Percentiles rank a stretch among this genome's conserved stretches.
Evolutionary conservation across 2,797 vertebrate species (phyloP).

Genomic region (Propithecus perrieri): DNA sequence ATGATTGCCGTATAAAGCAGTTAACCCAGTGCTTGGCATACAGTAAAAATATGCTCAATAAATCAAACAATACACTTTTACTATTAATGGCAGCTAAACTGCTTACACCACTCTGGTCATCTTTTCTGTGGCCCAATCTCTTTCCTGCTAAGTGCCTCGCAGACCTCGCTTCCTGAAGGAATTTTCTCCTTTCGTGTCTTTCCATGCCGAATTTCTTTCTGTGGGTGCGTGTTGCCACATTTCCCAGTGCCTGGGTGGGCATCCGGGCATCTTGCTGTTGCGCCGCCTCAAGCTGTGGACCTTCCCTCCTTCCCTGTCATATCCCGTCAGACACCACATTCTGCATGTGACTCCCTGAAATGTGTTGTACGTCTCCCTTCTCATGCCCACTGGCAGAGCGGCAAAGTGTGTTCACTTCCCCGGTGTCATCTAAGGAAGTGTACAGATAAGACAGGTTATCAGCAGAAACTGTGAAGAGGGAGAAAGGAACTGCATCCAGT

Average conservation of each 20-base stretch:
- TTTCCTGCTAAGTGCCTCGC: neutral
- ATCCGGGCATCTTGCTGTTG: neutral
- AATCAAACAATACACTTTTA: neutral
- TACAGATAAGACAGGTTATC: neutral
- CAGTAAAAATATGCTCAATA: neutral
- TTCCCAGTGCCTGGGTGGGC: neutral
- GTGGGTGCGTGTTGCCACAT: neutral
- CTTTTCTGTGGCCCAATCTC: neutral
- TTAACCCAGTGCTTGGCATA: neutral
- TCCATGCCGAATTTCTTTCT: neutral
- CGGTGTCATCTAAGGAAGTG: neutral
- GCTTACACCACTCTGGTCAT: neutral
- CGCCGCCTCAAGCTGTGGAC: rapidly evolving
- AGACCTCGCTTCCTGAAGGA: neutral
- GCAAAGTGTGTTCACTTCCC: neutral
- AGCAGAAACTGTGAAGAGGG: neutral
- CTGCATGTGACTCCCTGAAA: neutral
- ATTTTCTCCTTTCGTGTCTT: neutral
- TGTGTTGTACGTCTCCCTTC: neutral
- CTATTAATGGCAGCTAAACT: neutral
- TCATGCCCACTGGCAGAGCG: neutral
- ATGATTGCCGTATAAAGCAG: neutral
- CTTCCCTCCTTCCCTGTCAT: neutral
- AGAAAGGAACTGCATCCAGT: neutral
- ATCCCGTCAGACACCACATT: neutral